Evolutionary conservation across 1,140 invertebrate genomes (phyloP), one percentile per base, ranked within the genome.

Genomic region (Drosophila takahashii): DNA sequence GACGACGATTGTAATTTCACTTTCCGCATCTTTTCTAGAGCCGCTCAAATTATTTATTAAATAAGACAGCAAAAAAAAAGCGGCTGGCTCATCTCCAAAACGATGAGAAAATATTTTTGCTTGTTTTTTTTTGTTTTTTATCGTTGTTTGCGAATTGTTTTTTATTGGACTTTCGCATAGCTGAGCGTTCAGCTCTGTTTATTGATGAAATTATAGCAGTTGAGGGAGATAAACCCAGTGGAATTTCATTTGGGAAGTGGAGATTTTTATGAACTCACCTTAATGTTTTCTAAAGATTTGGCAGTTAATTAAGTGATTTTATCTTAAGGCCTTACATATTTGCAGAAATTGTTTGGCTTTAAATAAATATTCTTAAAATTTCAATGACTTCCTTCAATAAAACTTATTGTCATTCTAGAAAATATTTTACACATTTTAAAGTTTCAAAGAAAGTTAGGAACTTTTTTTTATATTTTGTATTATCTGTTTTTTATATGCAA

Each of bases 121-220:
- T 42, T 41, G 42, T 13, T 48, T 34, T 37, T 36, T 66, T 74
- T 47, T 44, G 29, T 66, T 70, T 44, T 44, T 8, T 8, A 32
- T 32, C 34, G 10, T 36, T 36, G 4, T 56, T 70, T 56, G 41
- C 64, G 64, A 70, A 70, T 70, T 48, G 41, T 39, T 61, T 81
- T 81, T 87, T 77, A 56, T 75, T 83, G 58, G 62, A 77, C 84
- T 87, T 89, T 90, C 84, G 83, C 81, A 77, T 66, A 60, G 72
- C 36, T 57, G 27, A 47, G 70, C 77, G 85, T 89, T 89, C 84
- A 90, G 84, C 60, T 89, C 84, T 89, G 84, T 90, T 89, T 89
- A 76, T 77, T 71, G 67, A 77, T 74, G 77, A 70, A 89, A 89
- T 89, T 80, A 77, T 84, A 48, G 73, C 57, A 59, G 70, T 81